Evolutionary conservation across 2,113 vertebrate genomes (phyloP).

Genomic region (Podilymbus podiceps): DNA sequence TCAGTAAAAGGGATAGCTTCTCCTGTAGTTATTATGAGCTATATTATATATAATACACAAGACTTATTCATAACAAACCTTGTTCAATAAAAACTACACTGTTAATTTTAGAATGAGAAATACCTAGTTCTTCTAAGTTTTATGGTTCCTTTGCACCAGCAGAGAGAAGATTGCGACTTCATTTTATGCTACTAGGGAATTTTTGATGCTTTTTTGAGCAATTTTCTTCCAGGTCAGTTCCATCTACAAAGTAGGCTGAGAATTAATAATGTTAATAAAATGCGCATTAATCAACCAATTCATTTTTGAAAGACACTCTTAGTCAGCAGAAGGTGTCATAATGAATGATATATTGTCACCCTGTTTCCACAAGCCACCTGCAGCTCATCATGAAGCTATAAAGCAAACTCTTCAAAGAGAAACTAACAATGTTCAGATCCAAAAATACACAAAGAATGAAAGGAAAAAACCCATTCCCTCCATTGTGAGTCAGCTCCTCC

Average conservation of each 20-base stretch:
- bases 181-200: neutral
- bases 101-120: neutral
- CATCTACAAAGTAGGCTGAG: neutral
- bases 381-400: conserved; percentile 1
- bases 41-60: neutral
- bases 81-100: neutral
- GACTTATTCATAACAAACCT: neutral
- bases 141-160: neutral
- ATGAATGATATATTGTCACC: conserved; percentile 29
- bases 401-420: conserved; percentile 51
- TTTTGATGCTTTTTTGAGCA: conserved; percentile 1
- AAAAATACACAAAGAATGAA: conserved; percentile 17
- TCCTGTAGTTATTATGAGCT: neutral
- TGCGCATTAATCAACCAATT: conserved; percentile 13
- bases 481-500: neutral
- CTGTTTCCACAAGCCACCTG: conserved; percentile 36
- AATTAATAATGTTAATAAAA: conserved; percentile 13
- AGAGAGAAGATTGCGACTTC: neutral
- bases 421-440: conserved; percentile 14
- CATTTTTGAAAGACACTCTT: neutral
- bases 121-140: neutral
- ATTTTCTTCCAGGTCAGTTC: neutral
- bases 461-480: neutral
- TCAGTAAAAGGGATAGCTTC: neutral
- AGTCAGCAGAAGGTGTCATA: conserved; percentile 34